Evolutionary conservation across 2,113 vertebrate genomes (phyloP).

Genomic region (Chionodraco myersi): DNA sequence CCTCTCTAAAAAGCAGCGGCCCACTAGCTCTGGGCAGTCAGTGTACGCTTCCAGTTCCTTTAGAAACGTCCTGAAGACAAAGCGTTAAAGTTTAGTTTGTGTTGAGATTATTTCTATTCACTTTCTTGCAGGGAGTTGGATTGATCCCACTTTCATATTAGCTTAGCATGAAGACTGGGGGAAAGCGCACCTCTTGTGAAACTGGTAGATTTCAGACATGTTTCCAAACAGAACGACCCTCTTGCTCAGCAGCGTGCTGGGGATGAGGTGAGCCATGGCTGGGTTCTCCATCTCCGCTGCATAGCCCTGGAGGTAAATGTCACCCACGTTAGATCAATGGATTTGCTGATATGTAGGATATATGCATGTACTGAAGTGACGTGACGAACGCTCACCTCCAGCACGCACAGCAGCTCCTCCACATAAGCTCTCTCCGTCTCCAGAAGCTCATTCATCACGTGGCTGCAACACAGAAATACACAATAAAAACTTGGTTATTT

Average conservation of each 20-base stretch:
- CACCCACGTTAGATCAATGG: not conserved
- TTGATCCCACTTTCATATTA: not conserved
- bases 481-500: not conserved
- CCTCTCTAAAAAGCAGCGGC: slow-evolving; percentile 93
- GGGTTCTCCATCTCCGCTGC: slow-evolving; percentile 97
- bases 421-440: slow-evolving; percentile 96
- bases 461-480: slow-evolving; percentile 79
- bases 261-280: slow-evolving; percentile 90
- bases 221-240: slow-evolving; percentile 96
- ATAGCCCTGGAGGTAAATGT: slow-evolving; percentile 87
- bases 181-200: slow-evolving; percentile 91
- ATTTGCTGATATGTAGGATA: not conserved
- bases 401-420: slow-evolving; percentile 97
- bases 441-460: slow-evolving; percentile 97
- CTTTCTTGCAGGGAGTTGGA: not conserved
- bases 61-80: slow-evolving; percentile 88
- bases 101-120: not conserved
- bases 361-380: not conserved
- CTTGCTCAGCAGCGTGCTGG: slow-evolving; percentile 89
- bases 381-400: slow-evolving; percentile 86
- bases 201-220: slow-evolving; percentile 97
- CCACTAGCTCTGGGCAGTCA: slow-evolving; percentile 92
- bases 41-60: slow-evolving; percentile 92
- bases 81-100: not conserved
- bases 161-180: not conserved